These are phyloP conservation scores for Ischnura elegans DNA, from an alignment of 2,888 invertebrate genomes.

Conservation along the genomic window DNA sequence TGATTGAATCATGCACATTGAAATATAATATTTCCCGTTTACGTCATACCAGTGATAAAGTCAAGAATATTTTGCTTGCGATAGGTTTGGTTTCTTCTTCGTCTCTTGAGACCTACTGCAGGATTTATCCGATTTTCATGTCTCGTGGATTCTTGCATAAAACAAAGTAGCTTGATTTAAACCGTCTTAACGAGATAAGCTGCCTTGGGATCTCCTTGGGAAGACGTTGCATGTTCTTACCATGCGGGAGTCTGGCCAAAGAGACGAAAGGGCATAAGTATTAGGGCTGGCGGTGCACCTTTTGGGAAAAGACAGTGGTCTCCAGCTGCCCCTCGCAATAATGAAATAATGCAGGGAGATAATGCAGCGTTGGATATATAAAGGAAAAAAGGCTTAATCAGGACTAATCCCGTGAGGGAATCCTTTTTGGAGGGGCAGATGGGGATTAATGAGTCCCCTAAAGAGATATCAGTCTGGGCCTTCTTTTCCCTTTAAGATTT, in stretches of 20 bases:
- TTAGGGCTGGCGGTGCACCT: not conserved
- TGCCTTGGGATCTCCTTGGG: not conserved
- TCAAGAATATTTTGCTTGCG: no score
- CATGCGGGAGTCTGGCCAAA: not conserved
- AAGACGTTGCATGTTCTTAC: not conserved
- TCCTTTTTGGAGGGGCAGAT: slow-evolving; percentile 41
- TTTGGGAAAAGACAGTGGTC: not conserved
- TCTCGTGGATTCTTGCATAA: no score
- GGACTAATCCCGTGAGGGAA: slow-evolving; percentile 40
- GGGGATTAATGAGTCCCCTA: slow-evolving; percentile 50
- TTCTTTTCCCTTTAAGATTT: not conserved
- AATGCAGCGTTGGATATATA: not conserved
- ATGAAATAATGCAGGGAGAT: slow-evolving; percentile 13
- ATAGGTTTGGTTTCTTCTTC: no score
- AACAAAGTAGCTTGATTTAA: no score
- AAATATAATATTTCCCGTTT: no score
- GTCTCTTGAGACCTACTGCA: no score
- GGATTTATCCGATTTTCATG: no score
- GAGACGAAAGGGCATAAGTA: no score
- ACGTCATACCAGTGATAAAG: no score
- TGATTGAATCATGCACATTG: no score
- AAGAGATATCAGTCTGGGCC: slow-evolving; percentile 33
- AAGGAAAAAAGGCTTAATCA: slow-evolving; percentile 29
- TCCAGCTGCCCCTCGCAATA: not conserved
- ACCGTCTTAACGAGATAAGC: no score